A percentile compares a stretch with the other conserved stretches of the same genome.
Conservation (phyloP, 2,888 invertebrate genomes). For the Anorthoa munda region DNA sequence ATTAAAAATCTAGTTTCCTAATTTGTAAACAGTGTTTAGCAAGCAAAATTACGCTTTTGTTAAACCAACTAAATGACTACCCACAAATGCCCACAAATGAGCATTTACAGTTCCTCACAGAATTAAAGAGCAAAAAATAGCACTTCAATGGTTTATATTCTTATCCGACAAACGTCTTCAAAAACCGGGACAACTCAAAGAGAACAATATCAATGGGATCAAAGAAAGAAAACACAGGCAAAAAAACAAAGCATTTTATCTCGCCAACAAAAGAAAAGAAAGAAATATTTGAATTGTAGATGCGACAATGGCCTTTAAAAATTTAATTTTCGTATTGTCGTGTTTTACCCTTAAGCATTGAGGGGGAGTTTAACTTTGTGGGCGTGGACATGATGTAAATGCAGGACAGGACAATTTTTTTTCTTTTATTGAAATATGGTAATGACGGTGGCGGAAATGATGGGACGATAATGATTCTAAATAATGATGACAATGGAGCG, state of each 20-base stretch:
- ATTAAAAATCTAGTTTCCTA: background rate
- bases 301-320: slow-evolving; percentile 66
- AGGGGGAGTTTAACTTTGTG: slow-evolving; percentile 42
- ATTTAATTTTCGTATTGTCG: slow-evolving; percentile 63
- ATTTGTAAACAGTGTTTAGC: background rate
- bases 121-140: slow-evolving; percentile 23
- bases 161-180: slow-evolving; percentile 39
- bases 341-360: slow-evolving; percentile 50
- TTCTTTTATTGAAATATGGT: slow-evolving; percentile 42
- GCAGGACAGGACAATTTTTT: slow-evolving; percentile 30
- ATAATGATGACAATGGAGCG: slow-evolving; percentile 21
- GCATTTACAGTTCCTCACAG: slow-evolving; percentile 16
- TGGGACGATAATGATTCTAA: slow-evolving; percentile 12
- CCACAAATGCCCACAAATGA: slow-evolving; percentile 19
- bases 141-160: slow-evolving; percentile 28
- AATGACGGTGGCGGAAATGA: slow-evolving; percentile 40
- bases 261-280: slow-evolving; percentile 60
- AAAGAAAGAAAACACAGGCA: slow-evolving; percentile 55
- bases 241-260: slow-evolving; percentile 66
- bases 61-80: slow-evolving; percentile 2
- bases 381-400: slow-evolving; percentile 55
- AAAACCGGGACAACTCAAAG: slow-evolving; percentile 55
- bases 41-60: background rate
- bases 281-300: slow-evolving; percentile 68
- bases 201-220: slow-evolving; percentile 62